phyloP scores from a whole-genome alignment of 2,113 vertebrate genomes.

The Melanerpes aurifrons region DNA sequence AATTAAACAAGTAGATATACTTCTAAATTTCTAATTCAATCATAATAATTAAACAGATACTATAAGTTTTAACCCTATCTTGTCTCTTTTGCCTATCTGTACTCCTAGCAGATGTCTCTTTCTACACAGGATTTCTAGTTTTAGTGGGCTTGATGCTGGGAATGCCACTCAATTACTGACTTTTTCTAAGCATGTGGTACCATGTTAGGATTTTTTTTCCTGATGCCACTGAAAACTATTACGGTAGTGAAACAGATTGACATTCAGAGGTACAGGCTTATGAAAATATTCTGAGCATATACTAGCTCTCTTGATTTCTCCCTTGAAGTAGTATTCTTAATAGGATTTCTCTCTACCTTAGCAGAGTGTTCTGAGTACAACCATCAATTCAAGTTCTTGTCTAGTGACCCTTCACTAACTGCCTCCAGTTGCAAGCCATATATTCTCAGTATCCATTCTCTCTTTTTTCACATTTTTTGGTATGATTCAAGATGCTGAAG shows the following conservation, averaged over 20 bases:
- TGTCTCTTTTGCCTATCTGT: not conserved
- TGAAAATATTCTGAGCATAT: not conserved
- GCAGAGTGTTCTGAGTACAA: not conserved
- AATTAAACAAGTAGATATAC: not conserved
- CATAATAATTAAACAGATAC: not conserved
- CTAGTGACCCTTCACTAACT: fast-evolving
- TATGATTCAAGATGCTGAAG: not conserved
- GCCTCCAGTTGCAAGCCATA: not conserved
- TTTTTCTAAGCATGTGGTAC: not conserved
- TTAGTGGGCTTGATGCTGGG: not conserved
- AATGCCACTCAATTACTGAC: not conserved
- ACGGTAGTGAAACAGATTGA: not conserved
- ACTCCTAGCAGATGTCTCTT: not conserved
- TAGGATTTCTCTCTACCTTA: not conserved
- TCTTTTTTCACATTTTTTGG: not conserved
- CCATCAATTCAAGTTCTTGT: not conserved
- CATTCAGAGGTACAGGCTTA: not conserved
- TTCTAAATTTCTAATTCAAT: not conserved
- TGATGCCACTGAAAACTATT: not conserved
- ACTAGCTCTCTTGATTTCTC: not conserved
- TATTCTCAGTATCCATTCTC: not conserved
- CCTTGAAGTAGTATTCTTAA: not conserved
- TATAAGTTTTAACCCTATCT: not conserved
- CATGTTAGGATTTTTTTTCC: not conserved
- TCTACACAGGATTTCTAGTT: not conserved